These are phyloP conservation scores for Eptesicus fuscus DNA, from an alignment of 2,113 vertebrate species.

Conservation along the genomic window DNA sequence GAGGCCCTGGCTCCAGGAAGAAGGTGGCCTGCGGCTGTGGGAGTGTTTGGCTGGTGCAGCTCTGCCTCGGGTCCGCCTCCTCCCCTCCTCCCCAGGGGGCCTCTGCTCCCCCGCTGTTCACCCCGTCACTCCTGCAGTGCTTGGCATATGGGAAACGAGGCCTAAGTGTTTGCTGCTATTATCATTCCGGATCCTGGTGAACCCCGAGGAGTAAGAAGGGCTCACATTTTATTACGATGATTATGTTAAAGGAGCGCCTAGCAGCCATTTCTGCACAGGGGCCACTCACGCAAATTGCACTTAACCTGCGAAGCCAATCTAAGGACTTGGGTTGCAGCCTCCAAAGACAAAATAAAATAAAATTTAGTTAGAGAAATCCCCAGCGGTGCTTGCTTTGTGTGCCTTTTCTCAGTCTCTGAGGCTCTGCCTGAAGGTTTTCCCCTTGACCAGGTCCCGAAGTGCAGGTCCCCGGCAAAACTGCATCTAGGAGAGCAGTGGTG, in stretches of 20 bases:
- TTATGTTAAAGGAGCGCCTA: too few relatives aligned
- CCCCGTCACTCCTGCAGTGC: slow-evolving; percentile 30
- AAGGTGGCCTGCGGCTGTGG: neutral
- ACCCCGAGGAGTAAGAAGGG: too few relatives aligned
- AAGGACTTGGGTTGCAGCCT: slow-evolving; percentile 42
- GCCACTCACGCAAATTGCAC: too few relatives aligned
- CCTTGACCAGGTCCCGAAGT: neutral
- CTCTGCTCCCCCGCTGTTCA: neutral
- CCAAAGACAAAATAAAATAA: slow-evolving; percentile 55
- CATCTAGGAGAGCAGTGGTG: neutral
- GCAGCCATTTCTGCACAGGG: too few relatives aligned
- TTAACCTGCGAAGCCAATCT: neutral
- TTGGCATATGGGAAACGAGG: neutral
- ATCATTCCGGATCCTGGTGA: too few relatives aligned
- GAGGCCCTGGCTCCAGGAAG: slow-evolving; percentile 38
- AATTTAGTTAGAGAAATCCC: slow-evolving; percentile 65
- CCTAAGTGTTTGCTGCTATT: too few relatives aligned
- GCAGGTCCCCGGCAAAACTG: too few relatives aligned
- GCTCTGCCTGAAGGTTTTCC: neutral
- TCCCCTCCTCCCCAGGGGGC: neutral
- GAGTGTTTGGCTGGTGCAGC: neutral
- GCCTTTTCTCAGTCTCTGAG: slow-evolving; percentile 28
- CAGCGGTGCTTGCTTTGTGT: slow-evolving; percentile 41
- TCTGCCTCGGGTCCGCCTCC: neutral
- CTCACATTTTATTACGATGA: too few relatives aligned